phyloP scores from a whole-genome alignment of 2,888 invertebrate genomes.

The Rhogogaster chlorosoma region DNA sequence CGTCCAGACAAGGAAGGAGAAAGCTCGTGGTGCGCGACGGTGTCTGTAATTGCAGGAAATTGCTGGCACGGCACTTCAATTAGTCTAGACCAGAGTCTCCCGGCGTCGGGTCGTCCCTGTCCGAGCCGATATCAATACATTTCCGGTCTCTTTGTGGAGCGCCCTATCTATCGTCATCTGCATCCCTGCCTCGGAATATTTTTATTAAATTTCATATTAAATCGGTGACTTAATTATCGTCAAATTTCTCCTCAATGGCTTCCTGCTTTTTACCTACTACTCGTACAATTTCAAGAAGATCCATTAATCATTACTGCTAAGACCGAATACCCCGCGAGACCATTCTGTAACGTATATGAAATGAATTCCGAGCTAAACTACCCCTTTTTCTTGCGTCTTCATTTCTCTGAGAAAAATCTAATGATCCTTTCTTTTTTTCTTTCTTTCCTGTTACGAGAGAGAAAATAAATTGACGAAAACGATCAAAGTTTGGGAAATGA shows the following conservation, averaged over 20 bases:
- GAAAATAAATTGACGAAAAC: conserved; percentile 18
- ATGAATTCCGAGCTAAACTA: neutral
- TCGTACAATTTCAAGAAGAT: neutral
- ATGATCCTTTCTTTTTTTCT: neutral
- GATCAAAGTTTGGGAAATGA: neutral
- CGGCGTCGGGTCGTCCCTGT: conserved; percentile 35
- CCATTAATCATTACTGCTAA: neutral
- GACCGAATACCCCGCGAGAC: neutral
- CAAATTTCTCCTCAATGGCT: neutral
- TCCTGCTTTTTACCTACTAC: neutral
- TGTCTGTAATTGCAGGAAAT: conserved; percentile 73
- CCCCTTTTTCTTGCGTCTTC: neutral
- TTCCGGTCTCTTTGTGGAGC: conserved; percentile 42
- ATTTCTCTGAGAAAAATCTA: neutral
- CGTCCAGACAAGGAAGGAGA: conserved; percentile 1
- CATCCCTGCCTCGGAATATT: neutral
- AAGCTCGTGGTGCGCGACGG: conserved; percentile 55
- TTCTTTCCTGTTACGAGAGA: neutral
- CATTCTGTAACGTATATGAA: neutral
- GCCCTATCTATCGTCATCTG: neutral
- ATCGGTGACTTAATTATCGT: neutral
- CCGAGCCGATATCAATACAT: conserved; percentile 45
- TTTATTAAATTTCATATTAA: neutral
- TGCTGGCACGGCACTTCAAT: conserved; percentile 70
- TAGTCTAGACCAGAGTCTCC: conserved; percentile 60